A percentile compares a stretch with the other conserved stretches of the same genome.
phyloP scores from a whole-genome alignment of 2,113 vertebrate species.

The Colius striatus region DNA sequence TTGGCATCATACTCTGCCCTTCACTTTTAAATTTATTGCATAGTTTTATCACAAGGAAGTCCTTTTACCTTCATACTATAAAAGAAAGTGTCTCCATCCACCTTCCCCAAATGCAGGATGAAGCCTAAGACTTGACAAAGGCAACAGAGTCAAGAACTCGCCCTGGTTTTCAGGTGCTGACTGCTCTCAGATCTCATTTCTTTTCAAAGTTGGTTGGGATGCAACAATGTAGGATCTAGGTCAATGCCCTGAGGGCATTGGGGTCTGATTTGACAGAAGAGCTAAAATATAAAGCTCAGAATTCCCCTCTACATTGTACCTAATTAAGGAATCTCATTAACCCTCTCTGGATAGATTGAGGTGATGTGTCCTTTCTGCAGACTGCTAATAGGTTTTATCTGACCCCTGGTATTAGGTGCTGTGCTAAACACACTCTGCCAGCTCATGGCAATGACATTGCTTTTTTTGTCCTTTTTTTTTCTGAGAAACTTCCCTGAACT shows the following conservation, averaged over 20 bases:
- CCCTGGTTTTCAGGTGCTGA: background rate
- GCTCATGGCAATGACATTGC: background rate
- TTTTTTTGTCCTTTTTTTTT: background rate
- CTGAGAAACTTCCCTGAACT: background rate
- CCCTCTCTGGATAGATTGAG: constrained; percentile 11
- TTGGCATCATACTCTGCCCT: background rate
- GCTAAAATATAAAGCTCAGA: constrained; percentile 15
- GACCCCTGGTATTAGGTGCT: background rate
- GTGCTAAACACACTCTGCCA: background rate
- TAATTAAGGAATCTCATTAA: constrained; percentile 62
- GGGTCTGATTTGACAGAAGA: background rate
- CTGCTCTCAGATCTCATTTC: background rate
- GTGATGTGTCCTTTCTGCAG: constrained; percentile 8
- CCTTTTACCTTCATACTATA: background rate
- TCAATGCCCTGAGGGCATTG: background rate
- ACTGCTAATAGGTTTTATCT: constrained; percentile 25
- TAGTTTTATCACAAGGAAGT: background rate
- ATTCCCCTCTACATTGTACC: background rate
- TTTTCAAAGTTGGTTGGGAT: background rate
- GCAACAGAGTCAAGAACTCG: background rate
- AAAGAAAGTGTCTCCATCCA: background rate
- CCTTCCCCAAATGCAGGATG: background rate
- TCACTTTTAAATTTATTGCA: background rate
- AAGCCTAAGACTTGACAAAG: background rate
- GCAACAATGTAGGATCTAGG: background rate